Percentiles rank a stretch among this genome's conserved stretches.
These are phyloP conservation scores for Suricata suricatta DNA, from an alignment of 2,113 vertebrate species.

Conservation along the genomic window DNA sequence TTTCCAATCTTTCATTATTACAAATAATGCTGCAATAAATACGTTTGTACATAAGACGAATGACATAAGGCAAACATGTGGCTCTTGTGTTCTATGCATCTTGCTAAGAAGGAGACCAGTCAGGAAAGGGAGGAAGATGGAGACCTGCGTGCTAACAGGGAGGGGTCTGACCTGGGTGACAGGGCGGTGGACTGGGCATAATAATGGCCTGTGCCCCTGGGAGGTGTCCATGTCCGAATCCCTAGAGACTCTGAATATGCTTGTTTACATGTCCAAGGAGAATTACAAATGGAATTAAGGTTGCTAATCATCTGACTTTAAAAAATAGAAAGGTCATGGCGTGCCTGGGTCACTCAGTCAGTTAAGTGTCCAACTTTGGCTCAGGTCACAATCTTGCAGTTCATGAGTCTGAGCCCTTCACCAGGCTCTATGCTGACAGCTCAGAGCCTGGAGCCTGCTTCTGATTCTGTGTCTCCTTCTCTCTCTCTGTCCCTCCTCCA, in stretches of 20 bases:
- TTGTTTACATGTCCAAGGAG: background rate
- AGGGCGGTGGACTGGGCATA: background rate
- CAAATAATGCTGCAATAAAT: background rate
- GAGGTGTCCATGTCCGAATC: background rate
- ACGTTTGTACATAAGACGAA: background rate
- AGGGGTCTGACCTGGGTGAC: background rate
- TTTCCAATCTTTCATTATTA: background rate
- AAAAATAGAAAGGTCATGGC: background rate
- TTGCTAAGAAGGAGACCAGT: background rate
- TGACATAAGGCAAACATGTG: background rate
- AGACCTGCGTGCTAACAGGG: background rate
- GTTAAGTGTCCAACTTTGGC: too few species aligned
- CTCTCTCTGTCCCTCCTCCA: too few species aligned
- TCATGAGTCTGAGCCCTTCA: too few species aligned
- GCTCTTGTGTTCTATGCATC: background rate
- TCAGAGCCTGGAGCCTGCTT: too few species aligned
- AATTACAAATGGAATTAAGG: background rate
- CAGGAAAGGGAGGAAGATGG: background rate
- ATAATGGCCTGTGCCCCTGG: background rate
- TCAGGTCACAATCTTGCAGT: too few species aligned
- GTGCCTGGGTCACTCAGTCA: too few species aligned
- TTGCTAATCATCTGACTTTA: background rate
- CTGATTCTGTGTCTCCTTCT: too few species aligned
- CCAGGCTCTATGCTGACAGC: too few species aligned
- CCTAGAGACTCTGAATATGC: background rate